A percentile compares a stretch with the other conserved stretches of the same genome.
phyloP scores from a whole-genome alignment of 2,113 vertebrate genomes.

The Nothocercus nigrocapillus region DNA sequence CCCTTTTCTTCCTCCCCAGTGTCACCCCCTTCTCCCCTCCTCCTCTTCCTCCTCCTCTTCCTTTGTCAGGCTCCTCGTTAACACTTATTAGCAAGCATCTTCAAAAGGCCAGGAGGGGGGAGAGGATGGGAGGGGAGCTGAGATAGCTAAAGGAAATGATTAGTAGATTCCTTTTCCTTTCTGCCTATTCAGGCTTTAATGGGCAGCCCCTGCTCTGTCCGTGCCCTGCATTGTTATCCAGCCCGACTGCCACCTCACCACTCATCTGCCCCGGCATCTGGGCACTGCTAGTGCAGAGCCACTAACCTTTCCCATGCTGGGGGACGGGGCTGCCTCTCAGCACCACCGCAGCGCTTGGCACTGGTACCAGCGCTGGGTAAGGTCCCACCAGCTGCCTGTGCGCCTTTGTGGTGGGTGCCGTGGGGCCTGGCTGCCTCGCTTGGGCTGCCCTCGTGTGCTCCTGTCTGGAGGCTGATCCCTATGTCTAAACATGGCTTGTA shows the following conservation, averaged over 20 bases:
- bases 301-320: background rate
- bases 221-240: conserved; percentile 49
- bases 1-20: conserved; percentile 36
- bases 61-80: conserved; percentile 69
- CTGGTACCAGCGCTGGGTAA: background rate
- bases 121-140: conserved; percentile 46
- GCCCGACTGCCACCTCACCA: background rate
- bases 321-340: background rate
- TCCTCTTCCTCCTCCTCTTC: background rate
- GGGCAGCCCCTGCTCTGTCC: conserved; percentile 34
- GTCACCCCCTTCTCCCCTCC: conserved; percentile 5
- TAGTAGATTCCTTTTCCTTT: conserved; percentile 69
- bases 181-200: conserved; percentile 61
- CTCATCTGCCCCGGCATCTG: background rate
- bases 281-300: background rate
- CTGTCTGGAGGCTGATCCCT: background rate
- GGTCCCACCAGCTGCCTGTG: background rate
- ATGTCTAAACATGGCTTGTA: background rate
- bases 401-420: background rate
- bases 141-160: conserved; percentile 68
- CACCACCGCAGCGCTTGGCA: background rate
- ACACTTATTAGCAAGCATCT: conserved; percentile 71
- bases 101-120: conserved; percentile 53
- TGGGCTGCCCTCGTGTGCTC: background rate
- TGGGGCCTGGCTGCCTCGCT: background rate